Conservation (phyloP, 2,113 vertebrate species). For the Atlantisia rogersi region DNA sequence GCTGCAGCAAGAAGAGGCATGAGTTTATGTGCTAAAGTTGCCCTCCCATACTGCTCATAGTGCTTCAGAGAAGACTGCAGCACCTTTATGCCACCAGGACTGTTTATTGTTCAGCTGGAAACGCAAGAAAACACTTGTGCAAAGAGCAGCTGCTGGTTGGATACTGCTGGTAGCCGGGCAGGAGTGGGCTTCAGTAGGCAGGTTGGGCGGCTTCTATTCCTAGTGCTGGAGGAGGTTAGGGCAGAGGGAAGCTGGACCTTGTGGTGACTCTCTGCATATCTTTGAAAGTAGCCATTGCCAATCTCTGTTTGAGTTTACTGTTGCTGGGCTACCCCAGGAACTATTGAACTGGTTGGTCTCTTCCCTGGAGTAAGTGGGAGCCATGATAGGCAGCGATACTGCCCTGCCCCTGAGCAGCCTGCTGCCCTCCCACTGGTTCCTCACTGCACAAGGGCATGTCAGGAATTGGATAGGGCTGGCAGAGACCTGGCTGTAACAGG, state of each 20-base stretch:
- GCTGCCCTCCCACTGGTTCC: background rate
- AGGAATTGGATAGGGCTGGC: constrained; percentile 39
- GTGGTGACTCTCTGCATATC: background rate
- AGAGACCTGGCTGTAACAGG: constrained; percentile 29
- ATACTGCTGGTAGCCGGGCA: background rate
- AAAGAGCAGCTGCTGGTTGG: background rate
- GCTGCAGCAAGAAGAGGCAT: background rate
- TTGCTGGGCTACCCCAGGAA: background rate
- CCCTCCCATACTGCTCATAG: background rate
- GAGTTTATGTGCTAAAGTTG: background rate
- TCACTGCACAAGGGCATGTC: background rate
- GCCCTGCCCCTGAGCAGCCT: background rate
- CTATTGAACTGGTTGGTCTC: background rate
- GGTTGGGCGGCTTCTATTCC: background rate
- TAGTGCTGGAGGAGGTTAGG: background rate
- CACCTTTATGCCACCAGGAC: background rate
- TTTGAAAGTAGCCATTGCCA: background rate
- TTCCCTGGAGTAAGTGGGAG: background rate
- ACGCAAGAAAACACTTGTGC: background rate
- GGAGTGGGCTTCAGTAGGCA: background rate
- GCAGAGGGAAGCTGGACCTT: background rate
- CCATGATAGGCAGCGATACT: background rate
- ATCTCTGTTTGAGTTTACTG: background rate
- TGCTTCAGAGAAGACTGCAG: background rate
- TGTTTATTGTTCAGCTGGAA: background rate